Percentiles rank a stretch among this genome's conserved stretches.
These are phyloP conservation scores for Picathartes gymnocephalus DNA, from an alignment of 2,113 vertebrate species.

Conservation along the genomic window DNA sequence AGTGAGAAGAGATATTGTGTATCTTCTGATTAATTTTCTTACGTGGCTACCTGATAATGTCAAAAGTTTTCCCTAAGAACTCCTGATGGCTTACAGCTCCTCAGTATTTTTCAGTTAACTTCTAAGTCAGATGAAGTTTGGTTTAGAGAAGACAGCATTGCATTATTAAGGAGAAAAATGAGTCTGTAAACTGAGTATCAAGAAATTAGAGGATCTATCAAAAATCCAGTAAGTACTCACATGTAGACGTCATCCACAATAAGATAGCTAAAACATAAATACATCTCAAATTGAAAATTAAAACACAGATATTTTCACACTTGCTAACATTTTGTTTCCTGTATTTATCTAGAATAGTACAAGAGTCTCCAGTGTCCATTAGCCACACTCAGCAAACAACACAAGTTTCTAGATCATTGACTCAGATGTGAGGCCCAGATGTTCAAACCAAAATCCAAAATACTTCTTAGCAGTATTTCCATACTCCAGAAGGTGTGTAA, in stretches of 20 bases:
- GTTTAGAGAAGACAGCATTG: neutral
- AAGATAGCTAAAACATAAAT: neutral
- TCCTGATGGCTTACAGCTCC: neutral
- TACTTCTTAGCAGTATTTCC: neutral
- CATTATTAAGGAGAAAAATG: neutral
- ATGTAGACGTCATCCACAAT: neutral
- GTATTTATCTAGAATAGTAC: neutral
- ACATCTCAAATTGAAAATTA: neutral
- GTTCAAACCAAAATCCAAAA: neutral
- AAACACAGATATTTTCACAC: neutral
- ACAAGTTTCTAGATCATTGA: neutral
- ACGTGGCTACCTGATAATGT: neutral
- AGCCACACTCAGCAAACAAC: neutral
- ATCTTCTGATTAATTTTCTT: neutral
- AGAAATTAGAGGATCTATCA: neutral
- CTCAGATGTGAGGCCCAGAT: neutral
- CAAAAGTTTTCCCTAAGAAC: neutral
- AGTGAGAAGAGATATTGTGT: rapidly evolving
- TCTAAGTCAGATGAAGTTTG: neutral
- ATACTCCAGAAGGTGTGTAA: neutral
- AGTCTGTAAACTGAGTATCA: neutral
- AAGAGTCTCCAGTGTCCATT: neutral
- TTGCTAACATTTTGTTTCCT: neutral
- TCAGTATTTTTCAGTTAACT: neutral
- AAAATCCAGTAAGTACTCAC: neutral